A percentile compares a stretch with the other conserved stretches of the same genome.
phyloP scores from a whole-genome alignment of 2,888 invertebrate species.

The Meiosimyza decipiens region DNA sequence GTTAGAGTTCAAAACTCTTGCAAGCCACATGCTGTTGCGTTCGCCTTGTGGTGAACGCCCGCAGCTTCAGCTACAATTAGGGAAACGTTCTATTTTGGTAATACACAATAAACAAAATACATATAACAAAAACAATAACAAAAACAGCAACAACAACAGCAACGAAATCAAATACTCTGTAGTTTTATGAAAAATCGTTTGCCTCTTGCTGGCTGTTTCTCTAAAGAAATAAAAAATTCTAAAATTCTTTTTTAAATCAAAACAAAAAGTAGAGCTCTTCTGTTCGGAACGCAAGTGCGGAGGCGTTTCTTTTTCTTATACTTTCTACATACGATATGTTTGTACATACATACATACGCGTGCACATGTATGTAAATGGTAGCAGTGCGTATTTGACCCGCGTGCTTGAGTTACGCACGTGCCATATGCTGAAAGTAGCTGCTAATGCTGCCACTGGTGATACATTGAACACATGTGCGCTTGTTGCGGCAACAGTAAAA shows the following conservation, averaged over 20 bases:
- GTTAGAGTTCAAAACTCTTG: slow-evolving; percentile 19
- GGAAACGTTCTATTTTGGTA: slow-evolving; percentile 29
- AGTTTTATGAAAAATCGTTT: slow-evolving; percentile 1
- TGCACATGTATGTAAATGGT: too few species aligned
- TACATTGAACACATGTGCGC: too few species aligned
- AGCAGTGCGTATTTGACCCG: too few species aligned
- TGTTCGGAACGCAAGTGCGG: too few species aligned
- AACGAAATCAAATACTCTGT: not conserved
- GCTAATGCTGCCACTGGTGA: too few species aligned
- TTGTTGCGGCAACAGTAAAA: too few species aligned
- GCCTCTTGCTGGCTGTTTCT: not conserved
- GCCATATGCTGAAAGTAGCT: too few species aligned
- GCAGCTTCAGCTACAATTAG: not conserved
- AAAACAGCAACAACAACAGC: not conserved
- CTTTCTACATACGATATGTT: too few species aligned
- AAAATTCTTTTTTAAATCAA: slow-evolving; percentile 14
- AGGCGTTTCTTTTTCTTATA: too few species aligned
- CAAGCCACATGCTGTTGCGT: not conserved
- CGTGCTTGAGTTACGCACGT: too few species aligned
- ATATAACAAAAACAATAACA: not conserved
- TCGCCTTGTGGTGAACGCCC: not conserved
- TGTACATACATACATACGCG: too few species aligned
- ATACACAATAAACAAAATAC: slow-evolving; percentile 25
- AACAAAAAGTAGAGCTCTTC: not conserved
- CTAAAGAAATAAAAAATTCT: slow-evolving; percentile 24